phyloP scores from a whole-genome alignment of 2,113 vertebrate genomes.

The Halcyon malimbica region DNA sequence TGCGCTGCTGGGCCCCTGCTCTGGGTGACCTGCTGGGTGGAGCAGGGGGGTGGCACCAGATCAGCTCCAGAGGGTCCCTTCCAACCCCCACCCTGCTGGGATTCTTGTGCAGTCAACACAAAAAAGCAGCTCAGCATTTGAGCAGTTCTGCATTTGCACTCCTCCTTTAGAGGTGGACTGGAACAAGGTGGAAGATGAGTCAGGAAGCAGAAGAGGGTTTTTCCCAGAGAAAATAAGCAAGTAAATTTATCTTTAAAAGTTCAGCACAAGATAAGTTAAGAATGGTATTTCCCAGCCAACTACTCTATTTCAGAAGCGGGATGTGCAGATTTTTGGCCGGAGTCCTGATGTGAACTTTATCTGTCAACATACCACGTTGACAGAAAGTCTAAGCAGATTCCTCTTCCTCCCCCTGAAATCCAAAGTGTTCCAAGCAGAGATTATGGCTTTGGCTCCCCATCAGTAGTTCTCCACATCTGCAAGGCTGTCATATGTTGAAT shows the following conservation, averaged over 20 bases:
- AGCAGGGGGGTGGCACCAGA: neutral
- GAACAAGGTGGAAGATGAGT: neutral
- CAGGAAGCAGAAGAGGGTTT: neutral
- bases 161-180: neutral
- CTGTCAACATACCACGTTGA: constrained; percentile 21
- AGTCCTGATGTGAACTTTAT: neutral
- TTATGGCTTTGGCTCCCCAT: neutral
- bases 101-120: neutral
- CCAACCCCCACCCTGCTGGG: neutral
- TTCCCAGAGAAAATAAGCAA: neutral
- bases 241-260: neutral
- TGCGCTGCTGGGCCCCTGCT: no score
- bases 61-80: neutral
- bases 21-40: no score
- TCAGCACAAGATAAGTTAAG: neutral
- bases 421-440: neutral
- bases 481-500: neutral
- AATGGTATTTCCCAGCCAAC: neutral
- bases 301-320: neutral
- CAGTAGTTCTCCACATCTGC: neutral
- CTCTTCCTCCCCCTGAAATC: neutral
- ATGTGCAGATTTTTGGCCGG: neutral
- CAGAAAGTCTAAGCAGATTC: neutral
- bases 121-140: neutral
- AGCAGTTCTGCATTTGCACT: neutral